Evolutionary conservation across 2,888 invertebrate genomes (phyloP).

Genomic region (Andricus curvator): DNA sequence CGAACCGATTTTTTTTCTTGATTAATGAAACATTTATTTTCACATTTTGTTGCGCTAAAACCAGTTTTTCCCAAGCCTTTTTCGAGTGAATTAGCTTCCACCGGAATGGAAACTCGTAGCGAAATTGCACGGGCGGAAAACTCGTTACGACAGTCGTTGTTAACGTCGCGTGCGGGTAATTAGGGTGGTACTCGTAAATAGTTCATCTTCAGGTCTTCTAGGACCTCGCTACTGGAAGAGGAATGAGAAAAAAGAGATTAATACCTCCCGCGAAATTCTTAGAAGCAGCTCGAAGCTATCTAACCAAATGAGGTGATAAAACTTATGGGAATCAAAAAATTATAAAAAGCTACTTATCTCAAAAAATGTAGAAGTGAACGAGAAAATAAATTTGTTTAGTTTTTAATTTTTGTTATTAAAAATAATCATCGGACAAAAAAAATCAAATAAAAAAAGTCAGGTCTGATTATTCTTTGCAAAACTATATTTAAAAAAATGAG

Average conservation of each 20-base stretch:
- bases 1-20: neutral
- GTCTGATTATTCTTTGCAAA: no score
- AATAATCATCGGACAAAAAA: neutral
- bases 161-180: conserved; percentile 68
- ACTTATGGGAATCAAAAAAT: neutral
- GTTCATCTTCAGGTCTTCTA: conserved; percentile 52
- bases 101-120: conserved; percentile 54
- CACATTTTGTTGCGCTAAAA: neutral
- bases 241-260: conserved; percentile 30
- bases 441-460: no score
- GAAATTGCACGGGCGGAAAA: conserved; percentile 54
- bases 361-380: neutral
- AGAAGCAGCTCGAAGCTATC: neutral
- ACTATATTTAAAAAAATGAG: no score
- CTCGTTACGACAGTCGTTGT: conserved; percentile 62
- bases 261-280: neutral
- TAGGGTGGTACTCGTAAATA: conserved; percentile 67
- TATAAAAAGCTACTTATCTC: neutral
- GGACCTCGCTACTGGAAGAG: neutral
- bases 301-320: conserved; percentile 6
- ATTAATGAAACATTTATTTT: conserved; percentile 16
- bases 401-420: no score
- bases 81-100: conserved; percentile 19
- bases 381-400: neutral
- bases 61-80: neutral